Evolutionary conservation across 1,140 invertebrate species (phyloP), one percentile per base, ranked within the genome.

Genomic region (Solen grandis): DNA sequence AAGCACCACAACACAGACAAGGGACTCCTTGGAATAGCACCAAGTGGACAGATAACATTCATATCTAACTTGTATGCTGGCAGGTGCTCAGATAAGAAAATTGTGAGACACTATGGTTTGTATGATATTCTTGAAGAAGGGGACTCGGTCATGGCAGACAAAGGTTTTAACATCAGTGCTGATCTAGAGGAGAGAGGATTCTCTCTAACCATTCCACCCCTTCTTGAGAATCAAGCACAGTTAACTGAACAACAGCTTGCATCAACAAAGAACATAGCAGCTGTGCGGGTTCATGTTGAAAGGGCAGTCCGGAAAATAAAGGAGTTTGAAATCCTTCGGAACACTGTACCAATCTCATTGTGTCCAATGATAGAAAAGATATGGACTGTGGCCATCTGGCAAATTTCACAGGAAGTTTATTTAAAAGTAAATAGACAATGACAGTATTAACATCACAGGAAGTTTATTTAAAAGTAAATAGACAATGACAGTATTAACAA

Each of bases 1-100:
- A 81, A 84, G 57, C 54, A 62, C 16, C 41, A 70, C 33, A 73
- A 55, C 33, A 81, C 41, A 35, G 36, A n/a, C 2, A 74, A 75
- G 19, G 69, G 66, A 3, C 55, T 80, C 16, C 35, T 52, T 1
- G 77, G 66, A 25, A 80, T 62, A 19, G 65, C 1, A 33, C 55
- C 66, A 14, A 52, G 36, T 74, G 33, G 35, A 46, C 10, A 38
- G 25, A 73, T 59, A 8, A 59, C 54, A 36, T 57, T 59, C 33
- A 25, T 73, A 5, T 59, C 54, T 2, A n/a, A 22, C 27, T 25
- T 73, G 36, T 73, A 59, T 60, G 35, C n/a, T 36, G 55, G 33
- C 41, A 73, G 54, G 14, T 38, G 31, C 33, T 50, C 16, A 25
- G 57, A 72, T 35, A 70, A 46, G 22, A 31, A 80, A 46, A 80